These are phyloP conservation scores for Mesoligia furuncula DNA, from an alignment of 2,888 invertebrate genomes.

Conservation along the genomic window DNA sequence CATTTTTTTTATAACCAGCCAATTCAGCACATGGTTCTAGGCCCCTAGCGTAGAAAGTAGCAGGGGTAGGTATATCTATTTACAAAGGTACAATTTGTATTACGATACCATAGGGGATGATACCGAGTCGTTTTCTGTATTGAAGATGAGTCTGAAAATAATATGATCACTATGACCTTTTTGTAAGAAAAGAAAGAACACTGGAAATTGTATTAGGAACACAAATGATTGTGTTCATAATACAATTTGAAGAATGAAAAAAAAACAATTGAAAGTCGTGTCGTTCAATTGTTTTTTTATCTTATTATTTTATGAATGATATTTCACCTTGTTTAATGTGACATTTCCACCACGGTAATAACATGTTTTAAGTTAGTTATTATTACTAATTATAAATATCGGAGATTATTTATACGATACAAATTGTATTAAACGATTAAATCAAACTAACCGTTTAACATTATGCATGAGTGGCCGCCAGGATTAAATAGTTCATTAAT, in stretches of 20 bases:
- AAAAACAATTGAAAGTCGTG: background rate
- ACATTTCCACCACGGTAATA: background rate
- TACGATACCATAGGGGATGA: constrained; percentile 30
- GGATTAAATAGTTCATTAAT: constrained; percentile 25
- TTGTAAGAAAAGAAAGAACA: background rate
- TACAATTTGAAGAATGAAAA: background rate
- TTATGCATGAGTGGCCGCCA: constrained; percentile 13
- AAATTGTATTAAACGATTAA: constrained; percentile 23
- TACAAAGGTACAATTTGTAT: constrained; percentile 27
- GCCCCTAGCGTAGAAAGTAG: too few relatives aligned
- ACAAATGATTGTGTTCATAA: background rate
- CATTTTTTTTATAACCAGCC: too few relatives aligned
- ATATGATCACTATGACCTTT: constrained; percentile 22
- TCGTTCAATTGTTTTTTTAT: background rate
- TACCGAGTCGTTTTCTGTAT: constrained; percentile 18
- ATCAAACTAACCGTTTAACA: constrained; percentile 22
- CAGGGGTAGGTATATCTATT: background rate
- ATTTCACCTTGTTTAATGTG: background rate
- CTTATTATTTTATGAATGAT: background rate
- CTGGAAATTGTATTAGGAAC: constrained; percentile 7
- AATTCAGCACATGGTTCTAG: too few relatives aligned
- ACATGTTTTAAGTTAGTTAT: background rate
- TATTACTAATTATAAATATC: background rate
- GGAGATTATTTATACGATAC: background rate
- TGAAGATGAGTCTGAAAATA: constrained; percentile 21